Evolutionary conservation across 2,797 vertebrate genomes (phyloP).

Genomic region (Capromys pilorides): DNA sequence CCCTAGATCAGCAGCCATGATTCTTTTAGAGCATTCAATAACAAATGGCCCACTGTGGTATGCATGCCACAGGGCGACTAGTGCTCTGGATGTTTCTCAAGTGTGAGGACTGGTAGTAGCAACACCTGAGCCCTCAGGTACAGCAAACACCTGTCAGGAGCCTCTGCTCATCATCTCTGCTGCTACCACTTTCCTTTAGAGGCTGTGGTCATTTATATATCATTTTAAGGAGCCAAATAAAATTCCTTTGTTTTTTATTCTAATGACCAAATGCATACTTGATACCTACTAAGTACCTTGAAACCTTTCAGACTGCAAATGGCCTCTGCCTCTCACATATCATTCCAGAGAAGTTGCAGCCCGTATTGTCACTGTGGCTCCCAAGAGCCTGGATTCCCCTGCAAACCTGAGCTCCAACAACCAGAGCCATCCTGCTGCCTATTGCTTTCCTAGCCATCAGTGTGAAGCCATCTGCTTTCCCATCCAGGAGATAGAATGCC

Average conservation of each 20-base stretch:
- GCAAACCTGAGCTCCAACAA: neutral
- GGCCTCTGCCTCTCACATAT: neutral
- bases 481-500: constrained; percentile 29
- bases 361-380: neutral
- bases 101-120: neutral
- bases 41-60: neutral
- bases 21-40: neutral
- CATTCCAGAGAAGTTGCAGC: neutral
- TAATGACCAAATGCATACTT: neutral
- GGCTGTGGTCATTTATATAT: neutral
- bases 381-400: neutral
- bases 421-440: neutral
- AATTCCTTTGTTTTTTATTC: neutral
- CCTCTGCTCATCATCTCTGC: neutral
- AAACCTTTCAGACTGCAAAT: neutral
- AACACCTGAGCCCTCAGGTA: neutral
- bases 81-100: neutral
- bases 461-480: constrained; percentile 24
- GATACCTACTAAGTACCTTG: neutral
- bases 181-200: neutral
- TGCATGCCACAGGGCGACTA: too few relatives aligned
- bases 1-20: neutral
- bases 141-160: neutral
- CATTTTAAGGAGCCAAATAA: neutral
- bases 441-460: neutral